Evolutionary conservation across 2,888 invertebrate species (phyloP), one percentile per base, ranked within the genome.

Genomic region (Microctonus hyperodae): DNA sequence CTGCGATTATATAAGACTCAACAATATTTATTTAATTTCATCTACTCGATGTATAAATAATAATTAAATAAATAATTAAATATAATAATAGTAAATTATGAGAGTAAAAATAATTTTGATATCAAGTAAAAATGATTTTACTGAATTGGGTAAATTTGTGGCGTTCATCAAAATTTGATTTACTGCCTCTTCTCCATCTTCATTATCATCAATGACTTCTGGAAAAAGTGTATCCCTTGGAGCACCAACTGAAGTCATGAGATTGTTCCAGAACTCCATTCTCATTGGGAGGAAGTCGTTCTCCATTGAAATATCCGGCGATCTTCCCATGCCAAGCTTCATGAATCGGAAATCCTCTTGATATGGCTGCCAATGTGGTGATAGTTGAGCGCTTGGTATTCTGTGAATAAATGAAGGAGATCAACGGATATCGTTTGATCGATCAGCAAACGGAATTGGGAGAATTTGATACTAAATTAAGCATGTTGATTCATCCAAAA

Each of bases 231-330:
- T 61, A 23, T 69, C 65, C 57, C 65, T 64, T 25, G 76, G 74
- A 37, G 33, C 13, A 22, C 73, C 73, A 28, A 74, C 65, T 53
- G 76, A 76, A 10, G 31, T 65, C 70, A 70, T 73, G 25, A 81
- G 57, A 61, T 75, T 63, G 11, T 74, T 64, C 81, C 82, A 83
- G 61, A 83, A 82, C 33, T 65, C 56, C 78, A 81, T 81, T 70
- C 76, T 74, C 3, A 72, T 69, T 3, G 74, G 63, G 22, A 77
- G 70, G 64, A 79, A 80, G 63, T 73, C 60, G 10, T 60, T 16
- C 51, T 74, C 64, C 69, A 81, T 74, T 2, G 68, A 66, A n/a
- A 73, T 62, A 48, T 77, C 70, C 59, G 78, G 69, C n/a, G 56
- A 67, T 58, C 37, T 71, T 9, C 71, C 76, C n/a, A 53, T 64